Conservation (phyloP, 2,888 invertebrate genomes). For the Mythimna albipuncta region DNA sequence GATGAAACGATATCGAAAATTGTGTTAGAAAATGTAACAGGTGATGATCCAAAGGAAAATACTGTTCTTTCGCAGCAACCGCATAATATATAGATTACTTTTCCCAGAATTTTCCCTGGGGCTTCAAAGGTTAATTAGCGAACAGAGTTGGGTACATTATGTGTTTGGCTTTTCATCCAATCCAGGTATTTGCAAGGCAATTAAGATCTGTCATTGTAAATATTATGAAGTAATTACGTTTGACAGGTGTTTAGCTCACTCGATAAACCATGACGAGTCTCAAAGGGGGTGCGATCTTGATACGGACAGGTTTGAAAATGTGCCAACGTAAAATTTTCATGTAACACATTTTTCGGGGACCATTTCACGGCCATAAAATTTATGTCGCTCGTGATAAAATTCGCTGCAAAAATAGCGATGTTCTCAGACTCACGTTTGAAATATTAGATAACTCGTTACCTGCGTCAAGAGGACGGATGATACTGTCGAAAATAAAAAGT, state of each 20-base stretch:
- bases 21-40: constrained; percentile 18
- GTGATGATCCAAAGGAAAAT: constrained; percentile 8
- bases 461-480: constrained; percentile 52
- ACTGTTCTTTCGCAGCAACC: not conserved
- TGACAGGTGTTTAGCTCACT: constrained; percentile 65
- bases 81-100: constrained; percentile 16
- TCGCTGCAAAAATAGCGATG: constrained; percentile 76
- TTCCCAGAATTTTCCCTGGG: not conserved
- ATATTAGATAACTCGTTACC: constrained; percentile 60
- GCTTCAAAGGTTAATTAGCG: constrained; percentile 5
- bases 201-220: constrained; percentile 54
- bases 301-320: constrained; percentile 80
- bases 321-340: constrained; percentile 81
- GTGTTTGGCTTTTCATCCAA: constrained; percentile 23
- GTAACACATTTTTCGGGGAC: constrained; percentile 77
- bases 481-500: constrained; percentile 48
- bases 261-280: constrained; percentile 62
- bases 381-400: constrained; percentile 76
- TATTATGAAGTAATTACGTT: constrained; percentile 50
- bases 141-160: constrained; percentile 1
- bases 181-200: constrained; percentile 33
- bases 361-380: constrained; percentile 82
- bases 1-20: not conserved
- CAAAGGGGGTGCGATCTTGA: constrained; percentile 73
- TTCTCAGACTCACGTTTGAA: constrained; percentile 66